A percentile compares a stretch with the other conserved stretches of the same genome.
Conservation (phyloP, 2,888 invertebrate species). For the Caenorhabditis sinica region DNA sequence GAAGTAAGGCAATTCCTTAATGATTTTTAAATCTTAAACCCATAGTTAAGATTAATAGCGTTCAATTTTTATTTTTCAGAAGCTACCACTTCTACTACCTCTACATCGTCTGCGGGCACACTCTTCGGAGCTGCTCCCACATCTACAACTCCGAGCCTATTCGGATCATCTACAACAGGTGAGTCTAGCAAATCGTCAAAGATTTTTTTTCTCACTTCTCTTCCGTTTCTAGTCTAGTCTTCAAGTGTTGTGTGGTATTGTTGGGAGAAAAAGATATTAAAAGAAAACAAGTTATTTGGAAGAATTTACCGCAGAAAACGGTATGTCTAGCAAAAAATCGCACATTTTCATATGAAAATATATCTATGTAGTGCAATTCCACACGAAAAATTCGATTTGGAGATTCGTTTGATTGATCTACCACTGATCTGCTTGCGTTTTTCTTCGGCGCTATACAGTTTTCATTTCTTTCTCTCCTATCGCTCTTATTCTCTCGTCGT, state of each 20-base stretch:
- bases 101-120: constrained; percentile 49
- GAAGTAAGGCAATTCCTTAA: constrained; percentile 45
- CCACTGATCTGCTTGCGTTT: background rate
- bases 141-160: constrained; percentile 46
- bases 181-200: background rate
- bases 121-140: constrained; percentile 48
- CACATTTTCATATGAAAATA: too few species aligned
- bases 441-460: background rate
- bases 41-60: too few species aligned
- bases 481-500: constrained; percentile 38
- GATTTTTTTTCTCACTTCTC: constrained; percentile 16
- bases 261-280: constrained; percentile 19
- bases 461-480: constrained; percentile 17
- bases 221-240: constrained; percentile 12
- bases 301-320: too few species aligned
- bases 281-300: background rate
- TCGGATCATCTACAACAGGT: constrained; percentile 44
- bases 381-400: background rate
- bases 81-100: constrained; percentile 37
- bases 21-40: too few species aligned
- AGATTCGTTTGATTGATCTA: constrained; percentile 15
- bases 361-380: background rate
- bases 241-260: constrained; percentile 40
- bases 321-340: too few species aligned
- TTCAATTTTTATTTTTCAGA: constrained; percentile 24